These are phyloP conservation scores for Paraescarpia echinospica DNA, from an alignment of 1,140 invertebrate species.

Conservation along the genomic window DNA sequence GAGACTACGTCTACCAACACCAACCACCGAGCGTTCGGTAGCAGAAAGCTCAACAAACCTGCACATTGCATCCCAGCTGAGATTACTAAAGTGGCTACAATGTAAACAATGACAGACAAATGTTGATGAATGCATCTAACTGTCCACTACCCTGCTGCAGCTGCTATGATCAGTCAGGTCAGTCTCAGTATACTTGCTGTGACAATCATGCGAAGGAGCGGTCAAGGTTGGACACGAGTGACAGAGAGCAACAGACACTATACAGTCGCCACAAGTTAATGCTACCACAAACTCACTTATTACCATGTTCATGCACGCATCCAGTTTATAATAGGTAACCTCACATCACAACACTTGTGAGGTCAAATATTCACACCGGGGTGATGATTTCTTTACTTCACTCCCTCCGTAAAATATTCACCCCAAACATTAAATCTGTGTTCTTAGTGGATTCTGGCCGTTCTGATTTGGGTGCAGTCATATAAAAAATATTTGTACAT, in stretches of 20 bases:
- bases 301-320: background rate
- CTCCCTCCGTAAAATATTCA: too few species aligned
- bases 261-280: background rate
- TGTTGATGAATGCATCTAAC: background rate
- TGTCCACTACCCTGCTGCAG: background rate
- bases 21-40: background rate
- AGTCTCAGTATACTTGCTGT: background rate
- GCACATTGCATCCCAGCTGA: background rate
- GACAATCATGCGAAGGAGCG: background rate
- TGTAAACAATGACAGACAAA: background rate
- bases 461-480: too few species aligned
- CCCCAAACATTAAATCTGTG: too few species aligned
- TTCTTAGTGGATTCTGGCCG: too few species aligned
- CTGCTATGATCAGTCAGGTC: background rate
- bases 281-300: background rate
- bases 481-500: too few species aligned
- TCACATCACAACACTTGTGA: background rate
- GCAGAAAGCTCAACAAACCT: background rate
- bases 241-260: background rate
- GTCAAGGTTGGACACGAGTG: background rate
- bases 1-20: background rate
- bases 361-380: too few species aligned
- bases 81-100: slow-evolving; percentile 1
- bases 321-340: background rate
- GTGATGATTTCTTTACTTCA: too few species aligned